phyloP scores from a whole-genome alignment of 2,113 vertebrate genomes.

The Platichthys stellatus region DNA sequence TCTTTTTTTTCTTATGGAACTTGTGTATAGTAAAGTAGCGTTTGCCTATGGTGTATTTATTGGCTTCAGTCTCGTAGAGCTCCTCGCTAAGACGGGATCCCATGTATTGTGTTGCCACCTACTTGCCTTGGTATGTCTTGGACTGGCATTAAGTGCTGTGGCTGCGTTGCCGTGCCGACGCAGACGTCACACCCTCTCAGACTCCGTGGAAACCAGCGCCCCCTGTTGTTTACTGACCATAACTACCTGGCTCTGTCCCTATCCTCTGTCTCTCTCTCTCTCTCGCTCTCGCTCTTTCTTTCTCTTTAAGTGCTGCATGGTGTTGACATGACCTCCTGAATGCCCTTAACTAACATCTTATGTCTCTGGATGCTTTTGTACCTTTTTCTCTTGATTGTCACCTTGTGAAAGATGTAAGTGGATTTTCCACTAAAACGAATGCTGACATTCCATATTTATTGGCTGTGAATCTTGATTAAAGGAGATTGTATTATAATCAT shows the following conservation, averaged over 20 bases:
- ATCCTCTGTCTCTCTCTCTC: constrained; percentile 43
- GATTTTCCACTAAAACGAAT: constrained; percentile 58
- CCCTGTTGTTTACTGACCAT: constrained; percentile 39
- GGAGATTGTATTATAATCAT: constrained; percentile 68
- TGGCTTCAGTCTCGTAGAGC: constrained; percentile 65
- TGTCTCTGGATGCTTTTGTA: constrained; percentile 72
- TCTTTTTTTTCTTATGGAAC: constrained; percentile 52
- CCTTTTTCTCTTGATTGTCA: constrained; percentile 52
- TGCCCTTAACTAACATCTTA: constrained; percentile 67
- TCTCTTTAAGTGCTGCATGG: constrained; percentile 73
- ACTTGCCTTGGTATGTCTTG: constrained; percentile 75
- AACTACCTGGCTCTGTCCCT: constrained; percentile 56
- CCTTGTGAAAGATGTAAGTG: constrained; percentile 57
- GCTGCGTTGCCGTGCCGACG: constrained; percentile 58
- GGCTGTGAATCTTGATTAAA: constrained; percentile 71
- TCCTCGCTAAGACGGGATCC: constrained; percentile 41
- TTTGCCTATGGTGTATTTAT: constrained; percentile 48
- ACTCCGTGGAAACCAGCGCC: constrained; percentile 23
- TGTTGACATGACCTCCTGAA: constrained; percentile 66
- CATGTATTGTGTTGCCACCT: constrained; percentile 67
- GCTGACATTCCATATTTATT: constrained; percentile 71
- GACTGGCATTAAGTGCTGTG: constrained; percentile 66
- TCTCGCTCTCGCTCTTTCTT: constrained; percentile 29
- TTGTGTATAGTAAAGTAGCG: constrained; percentile 47
- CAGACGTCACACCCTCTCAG: constrained; percentile 60